Conservation (phyloP, 1,140 invertebrate species). For the Aphelenchoides besseyi region DNA sequence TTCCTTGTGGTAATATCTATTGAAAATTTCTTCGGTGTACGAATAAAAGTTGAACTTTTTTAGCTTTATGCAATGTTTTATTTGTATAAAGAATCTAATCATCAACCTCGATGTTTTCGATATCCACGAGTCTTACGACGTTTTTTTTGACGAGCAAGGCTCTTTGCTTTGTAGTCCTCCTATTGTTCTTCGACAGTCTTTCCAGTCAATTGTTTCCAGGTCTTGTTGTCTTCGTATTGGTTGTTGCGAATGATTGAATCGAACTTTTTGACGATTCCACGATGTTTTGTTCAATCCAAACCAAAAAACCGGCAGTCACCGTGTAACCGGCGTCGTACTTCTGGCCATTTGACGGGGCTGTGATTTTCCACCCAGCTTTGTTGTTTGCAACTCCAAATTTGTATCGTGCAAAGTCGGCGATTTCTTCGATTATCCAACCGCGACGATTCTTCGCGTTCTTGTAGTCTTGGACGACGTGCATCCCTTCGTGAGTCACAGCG, state of each 20-base stretch:
- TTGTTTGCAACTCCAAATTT: background rate
- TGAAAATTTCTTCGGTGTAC: no score
- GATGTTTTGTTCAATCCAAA: background rate
- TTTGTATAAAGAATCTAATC: no score
- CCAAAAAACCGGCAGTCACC: background rate
- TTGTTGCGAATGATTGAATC: background rate
- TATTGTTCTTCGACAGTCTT: background rate
- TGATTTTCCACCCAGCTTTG: background rate
- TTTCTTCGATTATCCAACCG: slow-evolving; percentile 10
- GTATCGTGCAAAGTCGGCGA: slow-evolving; percentile 7
- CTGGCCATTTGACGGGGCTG: background rate
- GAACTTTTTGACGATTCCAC: background rate
- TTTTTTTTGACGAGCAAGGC: no score
- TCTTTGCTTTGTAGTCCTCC: background rate
- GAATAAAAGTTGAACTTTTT: no score
- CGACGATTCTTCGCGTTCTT: background rate
- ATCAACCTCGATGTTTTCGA: no score
- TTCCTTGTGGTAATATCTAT: no score
- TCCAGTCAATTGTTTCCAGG: background rate
- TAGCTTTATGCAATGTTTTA: no score
- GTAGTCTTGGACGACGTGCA: slow-evolving; percentile 17
- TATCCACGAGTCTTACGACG: no score
- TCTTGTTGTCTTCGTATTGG: background rate
- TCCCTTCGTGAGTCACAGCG: slow-evolving; percentile 7
- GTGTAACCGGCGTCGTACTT: background rate